Evolutionary conservation across 2,113 vertebrate genomes (phyloP), one percentile per base, ranked within the genome.

Genomic region (Colinus virginianus): DNA sequence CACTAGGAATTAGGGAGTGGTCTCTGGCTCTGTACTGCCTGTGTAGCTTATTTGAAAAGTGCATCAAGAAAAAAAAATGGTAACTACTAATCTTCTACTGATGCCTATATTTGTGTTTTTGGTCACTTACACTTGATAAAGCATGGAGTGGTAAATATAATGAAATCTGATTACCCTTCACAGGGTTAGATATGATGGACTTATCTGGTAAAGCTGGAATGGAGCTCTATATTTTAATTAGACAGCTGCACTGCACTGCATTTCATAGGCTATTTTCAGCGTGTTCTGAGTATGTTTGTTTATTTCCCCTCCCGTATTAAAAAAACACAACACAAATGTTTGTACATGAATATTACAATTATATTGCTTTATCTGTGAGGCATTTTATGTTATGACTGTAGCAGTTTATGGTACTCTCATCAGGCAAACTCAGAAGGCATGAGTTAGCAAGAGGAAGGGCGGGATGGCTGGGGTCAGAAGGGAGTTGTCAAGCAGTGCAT

Each of bases 1-100:
- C 96, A 97, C 96, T 97, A 96, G 93, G 95, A 97, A 97, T 96
- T 94, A 97, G 98, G 98, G 98, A 98, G 98, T 98, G 98, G 98
- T 96, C 97, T 97, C 87, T 94, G 91, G 82, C 88, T 97, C 95
- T 75, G 53, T 61, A 95, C 93, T 94, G 46, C 32, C 67, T 48
- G 42, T 83, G 78, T 90, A 94, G 77, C 96, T 95, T 84, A 93
- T 95, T 93, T 95, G 78, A 84, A 59, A 97, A 96, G 94, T 97
- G 85, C 86, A 79, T 68, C 18, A 82, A 88, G 71, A 55, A 92
- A 76, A 58, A 58, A 40, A 92, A 79, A 87, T 56, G 78, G 20
- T n/a, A 88, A 36, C 21, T 23, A 8, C 22, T 20, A 5, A 84
- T 88, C 49, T 61, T 88, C 34, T 64, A 82, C 25, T 20, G 20